Base-by-base conservation (phyloP, 2,797 vertebrate genomes). In the Crax fasciolata region DNA sequence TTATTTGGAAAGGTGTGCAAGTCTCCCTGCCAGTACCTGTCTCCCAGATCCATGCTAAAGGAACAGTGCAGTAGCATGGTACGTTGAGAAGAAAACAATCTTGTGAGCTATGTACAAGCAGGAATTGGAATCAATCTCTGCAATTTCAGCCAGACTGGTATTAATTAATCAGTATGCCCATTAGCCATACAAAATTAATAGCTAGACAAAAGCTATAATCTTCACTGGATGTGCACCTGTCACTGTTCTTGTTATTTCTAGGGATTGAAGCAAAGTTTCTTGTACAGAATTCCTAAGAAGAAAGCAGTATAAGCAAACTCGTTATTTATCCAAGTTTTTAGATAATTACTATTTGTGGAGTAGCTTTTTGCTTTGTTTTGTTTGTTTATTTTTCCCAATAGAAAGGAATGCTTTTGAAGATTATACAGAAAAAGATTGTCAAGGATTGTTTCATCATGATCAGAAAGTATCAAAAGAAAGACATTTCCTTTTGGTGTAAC, bases 351-450 rank as follows among this genome's bases (percentile, higher is more conserved):
- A 11, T 27, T 67, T 84, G 51, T 63, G 52, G 77, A 71, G 57
- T 62, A 67, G 16, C 10, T 8, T 68, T 88, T 96, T 87, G 66
- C 4, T 27, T 14, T 11, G 13, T 13, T 28, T 70, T 52, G 16
- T 70, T 70, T 27, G 8, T 68, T 88, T 95, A 85, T 70, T 6
- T 35, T 35, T 35, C 35, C 35, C 35, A 7, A 35, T 8, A 90
- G 39, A 80, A 82, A 87, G 44, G 84, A 94, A 84, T 91, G 74
- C 49, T 59, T 95, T 89, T 96, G 89, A 96, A 87, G 54, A 46
- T 9, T 3, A 52, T 65, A 68, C 30, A 73, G 67, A 59, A 79
- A 77, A 79, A 18, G 84, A 61, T 62, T 91, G 76, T 84, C 55
- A 58, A 82, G 61, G n/a, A 61, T 55, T 94, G 78, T 75, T 93